Evolutionary conservation across 2,888 invertebrate species (phyloP), one percentile per base, ranked within the genome.

Genomic region (Ornithoptera alexandrae): DNA sequence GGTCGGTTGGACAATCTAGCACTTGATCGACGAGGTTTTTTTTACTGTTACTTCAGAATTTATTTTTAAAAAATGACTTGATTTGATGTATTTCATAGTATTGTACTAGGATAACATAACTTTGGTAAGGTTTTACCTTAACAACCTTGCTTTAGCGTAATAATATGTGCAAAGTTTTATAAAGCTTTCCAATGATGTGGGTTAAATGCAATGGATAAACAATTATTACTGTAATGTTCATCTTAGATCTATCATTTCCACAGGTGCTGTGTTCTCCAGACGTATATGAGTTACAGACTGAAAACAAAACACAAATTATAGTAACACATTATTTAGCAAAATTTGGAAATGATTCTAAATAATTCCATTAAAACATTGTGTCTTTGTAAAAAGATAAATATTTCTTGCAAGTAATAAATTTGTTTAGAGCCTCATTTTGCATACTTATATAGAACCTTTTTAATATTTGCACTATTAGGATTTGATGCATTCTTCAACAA

Each of bases 201-300:
- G 15, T n/a, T 46, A n/a, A 53, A 53, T 53, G 53, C 53, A n/a
- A 12, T 53, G 53, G 30, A 53, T 4, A 53, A 53, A 17, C 50
- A 50, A n/a, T 53, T 53, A n/a, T 18, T n/a, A 53, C 53, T 7
- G 46, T 5, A 6, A 2, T 17, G 72, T 94, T 93, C 94, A 94
- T 90, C 93, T 92, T 62, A 97, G 92, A 84, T 97, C 97, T 60
- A 96, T 94, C 70, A 97, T 94, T 82, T 95, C 95, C 24, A 97
- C 92, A 12, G 93, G 87, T 50, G 95, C 93, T 10, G 89, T 84
- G 42, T 94, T 87, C 78, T 96, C 96, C 73, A 96, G 83, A 72
- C 93, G 93, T 72, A 95, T 95, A 83, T 97, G 97, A 65, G 94
- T 93, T 12, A 96, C 96, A 72, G 94, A 94, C 96, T 96, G 92